These are phyloP conservation scores for Homarus americanus DNA, from an alignment of 1,140 invertebrate genomes.

Conservation along the genomic window DNA sequence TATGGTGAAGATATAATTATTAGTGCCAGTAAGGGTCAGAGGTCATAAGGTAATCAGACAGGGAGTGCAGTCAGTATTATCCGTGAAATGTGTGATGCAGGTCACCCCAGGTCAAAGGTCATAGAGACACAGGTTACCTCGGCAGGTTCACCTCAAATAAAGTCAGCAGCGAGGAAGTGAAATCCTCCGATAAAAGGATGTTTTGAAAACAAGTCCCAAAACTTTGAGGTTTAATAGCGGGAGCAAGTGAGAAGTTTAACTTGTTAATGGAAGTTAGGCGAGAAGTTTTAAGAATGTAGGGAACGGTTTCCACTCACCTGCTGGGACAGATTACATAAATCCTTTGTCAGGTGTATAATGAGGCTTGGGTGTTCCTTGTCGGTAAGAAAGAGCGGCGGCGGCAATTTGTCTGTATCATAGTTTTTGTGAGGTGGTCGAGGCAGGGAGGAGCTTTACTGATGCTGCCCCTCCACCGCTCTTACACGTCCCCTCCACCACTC, in stretches of 20 bases:
- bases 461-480: too few species aligned
- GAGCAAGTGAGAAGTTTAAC: constrained; percentile 46
- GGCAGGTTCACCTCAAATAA: neutral
- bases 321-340: neutral
- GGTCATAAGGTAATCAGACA: too few species aligned
- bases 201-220: constrained; percentile 46
- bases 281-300: constrained; percentile 37
- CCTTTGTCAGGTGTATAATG: constrained; percentile 23
- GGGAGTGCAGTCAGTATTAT: too few species aligned
- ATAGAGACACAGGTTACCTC: too few species aligned
- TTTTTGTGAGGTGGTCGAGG: constrained; percentile 15
- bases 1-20: too few species aligned
- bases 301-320: constrained; percentile 15
- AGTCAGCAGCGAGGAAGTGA: neutral
- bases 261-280: constrained; percentile 57
- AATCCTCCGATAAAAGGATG: constrained; percentile 42
- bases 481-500: too few species aligned
- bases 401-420: constrained; percentile 47
- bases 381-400: neutral
- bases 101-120: too few species aligned
- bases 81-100: too few species aligned
- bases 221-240: constrained; percentile 51
- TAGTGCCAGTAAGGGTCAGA: too few species aligned
- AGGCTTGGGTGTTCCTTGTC: neutral
- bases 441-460: too few species aligned